Evolutionary conservation across 2,888 invertebrate genomes (phyloP).

Genomic region (Drosophila mulleri): DNA sequence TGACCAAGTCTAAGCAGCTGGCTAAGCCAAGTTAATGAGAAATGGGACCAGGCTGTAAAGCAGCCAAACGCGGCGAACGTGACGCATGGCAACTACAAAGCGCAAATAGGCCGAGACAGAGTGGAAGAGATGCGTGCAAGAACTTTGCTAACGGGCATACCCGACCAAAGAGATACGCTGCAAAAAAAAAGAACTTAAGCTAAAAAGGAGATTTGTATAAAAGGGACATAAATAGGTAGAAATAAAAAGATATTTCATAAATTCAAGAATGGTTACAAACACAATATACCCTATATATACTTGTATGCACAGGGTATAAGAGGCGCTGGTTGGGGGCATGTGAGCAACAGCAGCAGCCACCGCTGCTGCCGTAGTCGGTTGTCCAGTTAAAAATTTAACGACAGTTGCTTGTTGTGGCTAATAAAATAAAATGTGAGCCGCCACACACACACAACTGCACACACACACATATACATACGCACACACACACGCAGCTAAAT

Average conservation of each 20-base stretch:
- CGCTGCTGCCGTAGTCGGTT: slow-evolving; percentile 14
- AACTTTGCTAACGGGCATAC: background rate
- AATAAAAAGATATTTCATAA: background rate
- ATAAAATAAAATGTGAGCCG: slow-evolving; percentile 48
- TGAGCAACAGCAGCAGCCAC: background rate
- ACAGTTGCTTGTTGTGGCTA: slow-evolving; percentile 37
- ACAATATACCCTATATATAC: background rate
- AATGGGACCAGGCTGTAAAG: slow-evolving; percentile 32
- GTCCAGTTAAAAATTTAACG: slow-evolving; percentile 57
- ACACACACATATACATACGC: slow-evolving; percentile 7
- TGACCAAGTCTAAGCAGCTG: slow-evolving; percentile 13
- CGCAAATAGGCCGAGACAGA: slow-evolving; percentile 42
- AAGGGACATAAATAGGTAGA: no score
- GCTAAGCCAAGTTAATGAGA: slow-evolving; percentile 58
- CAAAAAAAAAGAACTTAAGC: no score
- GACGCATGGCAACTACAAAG: slow-evolving; percentile 53
- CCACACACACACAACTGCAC: slow-evolving; percentile 28
- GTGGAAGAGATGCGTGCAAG: background rate
- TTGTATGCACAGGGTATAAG: background rate
- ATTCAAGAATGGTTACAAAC: background rate
- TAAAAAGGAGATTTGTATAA: background rate
- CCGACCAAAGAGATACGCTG: background rate
- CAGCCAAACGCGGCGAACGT: slow-evolving; percentile 49
- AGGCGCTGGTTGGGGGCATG: background rate
- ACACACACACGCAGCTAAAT: slow-evolving; percentile 3